Base-by-base conservation (phyloP, 2,113 vertebrate genomes). In the Thymallus thymallus region DNA sequence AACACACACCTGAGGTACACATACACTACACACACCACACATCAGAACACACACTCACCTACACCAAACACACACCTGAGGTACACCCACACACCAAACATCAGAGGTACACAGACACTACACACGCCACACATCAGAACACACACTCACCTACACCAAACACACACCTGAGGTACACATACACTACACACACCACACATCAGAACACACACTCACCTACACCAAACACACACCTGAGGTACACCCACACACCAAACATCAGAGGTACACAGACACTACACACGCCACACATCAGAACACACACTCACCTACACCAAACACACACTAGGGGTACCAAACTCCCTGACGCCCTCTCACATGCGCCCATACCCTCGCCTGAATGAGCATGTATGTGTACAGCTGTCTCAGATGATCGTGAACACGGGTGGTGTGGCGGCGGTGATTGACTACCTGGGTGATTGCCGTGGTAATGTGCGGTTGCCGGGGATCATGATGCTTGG, bases 401-500 rank as follows among this genome's bases (percentile, higher is more conserved):
- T 98, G 76, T 94, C 94, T n/a, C 94, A 96, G 91, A 58, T 96
- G 84, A 89, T 96, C 3, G 95, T 96, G 67, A 95, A 95, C 51
- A 84, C 87, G 26, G 96, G 95, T 1, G 95, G 93, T 41, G 79
- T 95, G 72, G 94, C 93, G 26, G 93, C 93, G n/a, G 87, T 96
- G 85, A 89, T 95, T 22, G 94, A 97, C 79, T 94, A 90, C 82
- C 91, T 97, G 24, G 92, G 94, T 20, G 90, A 92, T 72, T 93
- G 90, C 87, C 92, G 30, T 75, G 96, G 96, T 74, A 92, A 89
- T 80, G 89, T 94, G 62, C 89, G 94, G 5, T 85, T 99, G 88
- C 96, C 96, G 4, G 96, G 95, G 71, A 96, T 98, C 91, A 95
- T 98, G 95, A 94, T 95, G 95, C 92, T 98, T 14, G 96, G 96